Percentiles rank a stretch among this genome's conserved stretches.
Conservation (phyloP, 2,888 invertebrate species). For the Endomychus coccineus region DNA sequence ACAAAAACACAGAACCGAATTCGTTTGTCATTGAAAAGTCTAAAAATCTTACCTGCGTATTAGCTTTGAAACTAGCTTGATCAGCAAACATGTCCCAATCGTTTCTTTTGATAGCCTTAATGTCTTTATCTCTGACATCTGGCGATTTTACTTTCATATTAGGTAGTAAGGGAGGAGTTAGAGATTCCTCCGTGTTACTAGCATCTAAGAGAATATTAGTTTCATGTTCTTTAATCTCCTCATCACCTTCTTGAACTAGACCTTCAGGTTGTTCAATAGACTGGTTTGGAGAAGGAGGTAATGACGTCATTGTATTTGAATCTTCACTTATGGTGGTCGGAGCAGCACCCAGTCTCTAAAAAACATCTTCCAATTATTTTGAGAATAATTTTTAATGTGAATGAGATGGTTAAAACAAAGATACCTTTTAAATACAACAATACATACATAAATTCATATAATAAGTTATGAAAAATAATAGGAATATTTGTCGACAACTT, state of each 20-base stretch:
- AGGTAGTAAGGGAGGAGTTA: constrained; percentile 41
- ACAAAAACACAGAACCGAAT: too few relatives aligned
- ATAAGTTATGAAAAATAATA: too few relatives aligned
- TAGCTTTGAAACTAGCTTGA: constrained; percentile 65
- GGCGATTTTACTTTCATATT: constrained; percentile 37
- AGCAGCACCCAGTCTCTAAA: neutral
- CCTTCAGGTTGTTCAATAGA: constrained; percentile 14
- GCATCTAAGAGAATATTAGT: constrained; percentile 10
- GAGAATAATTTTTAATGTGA: too few relatives aligned
- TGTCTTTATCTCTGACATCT: constrained; percentile 32
- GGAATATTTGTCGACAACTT: too few relatives aligned
- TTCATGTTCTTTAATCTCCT: constrained; percentile 11
- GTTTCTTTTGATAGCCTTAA: constrained; percentile 41
- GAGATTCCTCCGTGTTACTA: constrained; percentile 34
- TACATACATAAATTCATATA: too few relatives aligned
- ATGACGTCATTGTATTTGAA: constrained; percentile 43
- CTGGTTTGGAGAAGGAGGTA: constrained; percentile 26
- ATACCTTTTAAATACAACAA: too few relatives aligned
- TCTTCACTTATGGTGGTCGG: constrained; percentile 46
- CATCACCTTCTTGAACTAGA: neutral
- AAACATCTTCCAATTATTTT: too few relatives aligned
- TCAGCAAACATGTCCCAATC: constrained; percentile 93
- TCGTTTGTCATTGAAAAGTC: too few relatives aligned
- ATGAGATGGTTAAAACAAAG: too few relatives aligned
- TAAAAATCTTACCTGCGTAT: too few relatives aligned